A percentile compares a stretch with the other conserved stretches of the same genome.
Evolutionary conservation across 2,113 vertebrate species (phyloP).

Genomic region (Gopherus evgoodei): DNA sequence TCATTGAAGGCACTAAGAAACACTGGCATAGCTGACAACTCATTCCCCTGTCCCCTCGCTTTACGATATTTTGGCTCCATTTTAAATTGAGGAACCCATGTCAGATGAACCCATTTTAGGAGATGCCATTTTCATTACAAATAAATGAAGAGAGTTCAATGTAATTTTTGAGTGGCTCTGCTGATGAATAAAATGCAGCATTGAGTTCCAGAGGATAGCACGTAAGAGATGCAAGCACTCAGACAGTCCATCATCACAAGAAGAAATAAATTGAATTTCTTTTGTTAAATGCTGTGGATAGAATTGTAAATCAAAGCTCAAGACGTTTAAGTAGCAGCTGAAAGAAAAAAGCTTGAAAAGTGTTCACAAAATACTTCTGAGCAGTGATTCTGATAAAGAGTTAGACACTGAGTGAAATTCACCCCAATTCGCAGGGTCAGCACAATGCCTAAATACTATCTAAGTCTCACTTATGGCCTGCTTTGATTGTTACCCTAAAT

Average conservation of each 20-base stretch:
- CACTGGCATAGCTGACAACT: rapidly evolving
- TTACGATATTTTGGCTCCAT: background rate
- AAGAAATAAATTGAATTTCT: conserved; percentile 60
- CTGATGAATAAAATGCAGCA: conserved; percentile 43
- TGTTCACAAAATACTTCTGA: background rate
- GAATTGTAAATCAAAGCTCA: conserved; percentile 8
- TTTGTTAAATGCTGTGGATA: conserved; percentile 45
- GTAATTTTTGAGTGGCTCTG: conserved; percentile 56
- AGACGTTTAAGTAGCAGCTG: background rate
- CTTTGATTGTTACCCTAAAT: conserved; percentile 15
- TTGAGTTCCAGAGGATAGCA: conserved; percentile 49
- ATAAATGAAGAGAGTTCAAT: conserved; percentile 35
- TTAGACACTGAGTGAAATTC: background rate
- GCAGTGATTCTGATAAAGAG: background rate
- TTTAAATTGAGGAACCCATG: conserved; percentile 11
- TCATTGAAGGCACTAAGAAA: background rate
- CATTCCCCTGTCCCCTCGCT: background rate
- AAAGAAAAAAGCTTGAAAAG: background rate
- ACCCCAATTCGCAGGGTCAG: background rate
- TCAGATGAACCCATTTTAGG: background rate
- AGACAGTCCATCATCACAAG: conserved; percentile 10
- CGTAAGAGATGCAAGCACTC: background rate
- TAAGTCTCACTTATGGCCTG: background rate
- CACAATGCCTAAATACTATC: background rate
- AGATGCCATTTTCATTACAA: conserved; percentile 37